Percentiles rank a stretch among this genome's conserved stretches.
These are phyloP conservation scores for Timema cristinae DNA, from an alignment of 2,888 invertebrate genomes.

Conservation along the genomic window DNA sequence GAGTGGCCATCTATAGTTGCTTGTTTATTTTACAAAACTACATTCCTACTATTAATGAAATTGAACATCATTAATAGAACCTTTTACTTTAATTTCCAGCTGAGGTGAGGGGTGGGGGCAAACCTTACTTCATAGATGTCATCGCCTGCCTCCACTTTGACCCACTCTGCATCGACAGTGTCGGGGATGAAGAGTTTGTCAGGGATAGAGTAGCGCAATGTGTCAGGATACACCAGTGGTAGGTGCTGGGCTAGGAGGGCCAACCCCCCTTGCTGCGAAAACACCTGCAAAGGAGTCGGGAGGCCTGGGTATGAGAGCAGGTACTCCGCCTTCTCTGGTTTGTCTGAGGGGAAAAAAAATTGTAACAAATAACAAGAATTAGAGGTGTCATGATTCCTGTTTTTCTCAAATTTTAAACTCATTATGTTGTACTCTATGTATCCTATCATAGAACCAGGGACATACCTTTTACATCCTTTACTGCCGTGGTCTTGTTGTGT, in stretches of 20 bases:
- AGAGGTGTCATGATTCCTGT: neutral
- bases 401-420: neutral
- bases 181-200: slow-evolving; percentile 28
- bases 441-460: neutral
- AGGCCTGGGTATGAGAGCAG: slow-evolving; percentile 38
- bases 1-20: no score
- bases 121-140: slow-evolving; percentile 52
- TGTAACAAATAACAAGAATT: neutral
- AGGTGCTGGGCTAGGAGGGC: slow-evolving; percentile 84
- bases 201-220: slow-evolving; percentile 35
- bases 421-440: neutral
- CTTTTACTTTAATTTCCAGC: no score
- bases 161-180: slow-evolving; percentile 51
- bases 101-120: no score
- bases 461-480: slow-evolving; percentile 42
- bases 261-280: slow-evolving; percentile 83
- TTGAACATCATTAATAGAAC: no score
- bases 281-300: slow-evolving; percentile 68
- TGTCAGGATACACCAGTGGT: slow-evolving; percentile 82
- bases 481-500: slow-evolving; percentile 42
- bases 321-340: slow-evolving; percentile 36
- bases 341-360: slow-evolving; percentile 35
- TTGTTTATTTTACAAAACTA: no score
- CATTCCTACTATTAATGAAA: no score
- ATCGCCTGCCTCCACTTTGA: slow-evolving; percentile 53